Percentiles rank a stretch among this genome's conserved stretches.
These are phyloP conservation scores for Struthio camelus DNA, from an alignment of 2,113 vertebrate species.

Conservation along the genomic window DNA sequence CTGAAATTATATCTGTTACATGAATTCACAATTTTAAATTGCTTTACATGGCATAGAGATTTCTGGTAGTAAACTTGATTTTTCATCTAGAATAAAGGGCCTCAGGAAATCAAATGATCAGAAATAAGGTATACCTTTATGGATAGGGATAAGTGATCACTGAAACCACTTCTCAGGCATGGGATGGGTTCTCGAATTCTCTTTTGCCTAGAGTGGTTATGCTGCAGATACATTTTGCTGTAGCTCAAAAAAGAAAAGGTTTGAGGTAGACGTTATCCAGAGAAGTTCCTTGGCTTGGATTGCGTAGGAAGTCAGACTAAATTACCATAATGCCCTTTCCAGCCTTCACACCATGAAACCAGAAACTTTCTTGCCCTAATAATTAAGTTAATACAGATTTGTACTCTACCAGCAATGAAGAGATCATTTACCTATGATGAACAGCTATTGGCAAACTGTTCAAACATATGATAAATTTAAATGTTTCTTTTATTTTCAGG, in stretches of 20 bases:
- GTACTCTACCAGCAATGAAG: not conserved
- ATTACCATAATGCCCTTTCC: not conserved
- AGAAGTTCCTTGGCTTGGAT: not conserved
- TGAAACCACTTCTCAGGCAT: not conserved
- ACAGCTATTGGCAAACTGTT: not conserved
- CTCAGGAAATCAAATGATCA: not conserved
- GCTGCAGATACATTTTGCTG: not conserved
- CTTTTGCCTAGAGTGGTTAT: not conserved
- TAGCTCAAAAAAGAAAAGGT: not conserved
- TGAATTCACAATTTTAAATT: not conserved
- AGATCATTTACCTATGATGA: not conserved
- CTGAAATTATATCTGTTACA: not conserved
- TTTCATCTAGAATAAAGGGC: not conserved
- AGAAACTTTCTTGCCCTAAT: not conserved
- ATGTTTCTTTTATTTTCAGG: constrained; percentile 44
- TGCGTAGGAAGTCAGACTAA: not conserved
- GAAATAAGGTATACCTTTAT: not conserved
- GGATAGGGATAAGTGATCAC: not conserved
- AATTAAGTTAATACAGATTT: not conserved
- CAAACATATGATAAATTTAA: not conserved
- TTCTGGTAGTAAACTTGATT: not conserved
- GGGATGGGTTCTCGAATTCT: not conserved
- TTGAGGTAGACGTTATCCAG: not conserved
- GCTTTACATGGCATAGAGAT: not conserved
- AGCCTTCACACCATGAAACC: not conserved